phyloP scores from a whole-genome alignment of 2,888 invertebrate genomes.

The Tetragonisca angustula region DNA sequence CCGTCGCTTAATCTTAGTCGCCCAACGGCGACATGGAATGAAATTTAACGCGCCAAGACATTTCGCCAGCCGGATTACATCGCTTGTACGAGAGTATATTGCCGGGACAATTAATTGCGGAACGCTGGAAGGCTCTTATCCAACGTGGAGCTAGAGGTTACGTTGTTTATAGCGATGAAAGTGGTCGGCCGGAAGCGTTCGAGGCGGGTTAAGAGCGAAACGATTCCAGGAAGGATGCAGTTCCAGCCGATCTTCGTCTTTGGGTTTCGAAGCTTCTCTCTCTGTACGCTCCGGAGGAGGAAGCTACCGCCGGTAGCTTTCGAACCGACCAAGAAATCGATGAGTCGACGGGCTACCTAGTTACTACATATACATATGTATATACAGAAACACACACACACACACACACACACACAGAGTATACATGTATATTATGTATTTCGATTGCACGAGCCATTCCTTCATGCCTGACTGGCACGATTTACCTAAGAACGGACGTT shows the following conservation, averaged over 20 bases:
- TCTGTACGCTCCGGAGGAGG: not conserved
- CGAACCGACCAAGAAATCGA: slow-evolving; percentile 44
- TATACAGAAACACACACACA: not conserved
- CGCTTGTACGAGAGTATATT: slow-evolving; percentile 18
- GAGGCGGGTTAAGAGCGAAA: slow-evolving; percentile 32
- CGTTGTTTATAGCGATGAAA: slow-evolving; percentile 58
- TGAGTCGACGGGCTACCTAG: slow-evolving; percentile 34
- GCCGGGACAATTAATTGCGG: slow-evolving; percentile 49
- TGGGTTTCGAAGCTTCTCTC: slow-evolving; percentile 26
- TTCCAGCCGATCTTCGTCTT: slow-evolving; percentile 20
- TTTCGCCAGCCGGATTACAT: slow-evolving; percentile 28
- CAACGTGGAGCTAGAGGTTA: slow-evolving; percentile 27
- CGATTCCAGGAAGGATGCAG: slow-evolving; percentile 22
- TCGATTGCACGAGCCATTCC: slow-evolving; percentile 18
- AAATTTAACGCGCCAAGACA: slow-evolving; percentile 45
- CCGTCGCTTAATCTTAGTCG: slow-evolving; percentile 29
- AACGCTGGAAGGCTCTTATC: slow-evolving; percentile 1
- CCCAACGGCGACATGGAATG: slow-evolving; percentile 8
- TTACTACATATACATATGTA: not conserved
- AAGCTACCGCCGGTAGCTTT: slow-evolving; percentile 13
- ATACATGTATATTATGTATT: not conserved
- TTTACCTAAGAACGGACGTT: slow-evolving; percentile 49
- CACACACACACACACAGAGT: no score
- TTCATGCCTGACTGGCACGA: slow-evolving; percentile 1
- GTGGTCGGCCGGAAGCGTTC: slow-evolving; percentile 21